phyloP scores from a whole-genome alignment of 2,113 vertebrate species.

The Apodemus speciosus region DNA sequence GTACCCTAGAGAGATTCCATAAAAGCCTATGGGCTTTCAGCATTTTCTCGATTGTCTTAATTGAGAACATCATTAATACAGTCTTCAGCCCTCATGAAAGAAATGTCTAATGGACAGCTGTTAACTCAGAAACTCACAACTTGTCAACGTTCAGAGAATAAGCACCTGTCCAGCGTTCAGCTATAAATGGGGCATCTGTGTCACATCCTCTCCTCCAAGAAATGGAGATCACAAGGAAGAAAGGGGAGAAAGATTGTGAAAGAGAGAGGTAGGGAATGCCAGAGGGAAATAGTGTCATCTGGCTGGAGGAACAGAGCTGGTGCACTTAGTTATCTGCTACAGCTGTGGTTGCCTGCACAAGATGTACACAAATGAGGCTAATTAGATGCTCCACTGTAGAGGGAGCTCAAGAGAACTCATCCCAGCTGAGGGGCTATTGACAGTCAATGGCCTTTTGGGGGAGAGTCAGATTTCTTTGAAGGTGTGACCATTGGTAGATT shows the following conservation, averaged over 20 bases:
- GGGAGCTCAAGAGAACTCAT: neutral
- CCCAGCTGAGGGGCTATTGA: neutral
- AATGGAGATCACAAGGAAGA: neutral
- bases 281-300: neutral
- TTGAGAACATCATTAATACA: slow-evolving; percentile 43
- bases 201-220: neutral
- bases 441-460: neutral
- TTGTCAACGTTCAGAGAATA: neutral
- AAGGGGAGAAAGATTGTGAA: neutral
- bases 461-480: neutral
- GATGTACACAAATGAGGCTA: neutral
- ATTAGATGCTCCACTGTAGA: neutral
- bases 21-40: slow-evolving; percentile 29
- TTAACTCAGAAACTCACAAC: neutral
- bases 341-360: neutral
- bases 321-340: neutral
- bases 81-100: neutral
- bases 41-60: neutral
- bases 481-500: neutral
- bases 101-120: neutral
- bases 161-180: too few species aligned
- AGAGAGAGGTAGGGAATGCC: neutral
- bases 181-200: neutral
- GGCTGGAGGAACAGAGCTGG: neutral
- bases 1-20: neutral